These are phyloP conservation scores for Oreotragus oreotragus DNA, from an alignment of 2,113 vertebrate species.

Conservation along the genomic window DNA sequence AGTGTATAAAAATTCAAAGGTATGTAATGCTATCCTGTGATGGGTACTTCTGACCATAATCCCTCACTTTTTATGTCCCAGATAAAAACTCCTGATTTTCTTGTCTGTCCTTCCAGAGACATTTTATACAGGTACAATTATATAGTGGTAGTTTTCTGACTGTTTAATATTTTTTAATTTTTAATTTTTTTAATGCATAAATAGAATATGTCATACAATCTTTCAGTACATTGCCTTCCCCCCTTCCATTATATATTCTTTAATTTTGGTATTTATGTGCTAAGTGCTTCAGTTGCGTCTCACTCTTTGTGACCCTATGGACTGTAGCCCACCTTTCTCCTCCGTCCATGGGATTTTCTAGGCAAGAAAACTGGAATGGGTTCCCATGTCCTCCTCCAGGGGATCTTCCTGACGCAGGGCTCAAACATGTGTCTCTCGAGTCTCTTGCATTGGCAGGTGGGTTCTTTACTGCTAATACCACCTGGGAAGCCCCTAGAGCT, in stretches of 20 bases:
- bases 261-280: background rate
- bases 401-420: background rate
- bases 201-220: background rate
- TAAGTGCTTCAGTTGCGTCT: background rate
- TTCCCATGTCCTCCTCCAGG: background rate
- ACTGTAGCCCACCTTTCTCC: background rate
- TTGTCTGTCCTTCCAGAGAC: background rate
- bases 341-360: background rate
- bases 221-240: background rate
- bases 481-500: background rate
- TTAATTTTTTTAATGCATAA: background rate
- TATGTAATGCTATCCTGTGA: background rate
- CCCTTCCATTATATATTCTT: background rate
- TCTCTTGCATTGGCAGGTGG: background rate
- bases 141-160: background rate
- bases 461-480: background rate
- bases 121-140: background rate
- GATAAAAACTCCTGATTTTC: slow-evolving; percentile 5
- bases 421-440: background rate
- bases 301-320: background rate
- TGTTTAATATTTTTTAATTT: background rate
- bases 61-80: background rate
- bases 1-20: slow-evolving; percentile 8
- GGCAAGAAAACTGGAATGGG: background rate
- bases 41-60: background rate